Evolutionary conservation across 2,797 vertebrate genomes (phyloP), one percentile per base, ranked within the genome.

Genomic region (Avahi laniger): DNA sequence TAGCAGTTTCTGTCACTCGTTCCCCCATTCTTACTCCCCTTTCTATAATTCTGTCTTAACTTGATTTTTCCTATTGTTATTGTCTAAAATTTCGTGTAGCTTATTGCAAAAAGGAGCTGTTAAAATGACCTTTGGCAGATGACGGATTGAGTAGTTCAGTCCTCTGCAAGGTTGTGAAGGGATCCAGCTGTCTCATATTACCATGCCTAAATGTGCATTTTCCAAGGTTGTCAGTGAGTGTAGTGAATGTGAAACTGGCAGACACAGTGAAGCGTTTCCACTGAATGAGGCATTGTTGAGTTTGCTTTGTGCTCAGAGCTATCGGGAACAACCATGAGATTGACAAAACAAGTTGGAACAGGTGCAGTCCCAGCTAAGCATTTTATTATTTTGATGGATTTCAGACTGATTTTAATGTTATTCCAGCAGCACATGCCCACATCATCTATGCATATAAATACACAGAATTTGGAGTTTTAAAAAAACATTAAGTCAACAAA

Each of bases 101-200:
- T 92, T 86, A 54, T 7, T 89, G 48, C 78, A 87, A 54, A 84
- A 75, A 78, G 52, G 70, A 79, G 48, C 86, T 96, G 22, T 90
- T 95, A 70, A 93, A 70, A 65, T 70, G 73, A 83, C 96, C 96
- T 94, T 61, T 87, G 90, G 91, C 75, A 83, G 89, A 91, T 97
- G 96, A 97, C 93, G 79, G 91, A 97, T 93, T 15, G 63, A 79
- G 85, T n/a, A 18, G 63, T 89, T 87, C 20, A 30, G 93, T 72
- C 85, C 54, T 91, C 61, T 89, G 86, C 94, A 43, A 38, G 93
- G 89, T 87, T 97, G 94, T 97, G 97, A 97, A 97, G 93, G 97
- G 97, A 76, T 87, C 96, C 97, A 96, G 96, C 96, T 97, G 97
- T 93, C 95, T 92, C 95, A 46, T 86, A 94, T 96, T 93, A 97